A percentile compares a stretch with the other conserved stretches of the same genome.
Conservation (phyloP, 2,113 vertebrate genomes). For the Silurus asotus region DNA sequence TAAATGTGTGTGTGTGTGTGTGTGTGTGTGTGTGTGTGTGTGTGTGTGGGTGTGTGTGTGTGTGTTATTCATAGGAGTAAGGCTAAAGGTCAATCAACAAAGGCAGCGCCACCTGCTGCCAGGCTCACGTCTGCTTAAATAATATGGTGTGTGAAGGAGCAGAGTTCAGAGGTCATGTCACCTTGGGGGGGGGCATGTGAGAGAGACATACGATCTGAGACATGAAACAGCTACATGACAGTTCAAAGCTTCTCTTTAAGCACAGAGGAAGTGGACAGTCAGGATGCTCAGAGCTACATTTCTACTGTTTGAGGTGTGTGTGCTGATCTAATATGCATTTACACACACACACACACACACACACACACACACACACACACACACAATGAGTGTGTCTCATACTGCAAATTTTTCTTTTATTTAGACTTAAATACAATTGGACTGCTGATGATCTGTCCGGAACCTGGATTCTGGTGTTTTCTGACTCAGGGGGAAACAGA, state of each 20-base stretch:
- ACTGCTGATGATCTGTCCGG: background rate
- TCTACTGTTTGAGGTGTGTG: background rate
- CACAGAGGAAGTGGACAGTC: slow-evolving; percentile 3
- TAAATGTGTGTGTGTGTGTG: background rate
- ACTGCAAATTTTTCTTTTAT: background rate
- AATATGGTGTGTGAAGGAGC: slow-evolving; percentile 57
- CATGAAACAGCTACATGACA: slow-evolving; percentile 38
- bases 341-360: too few species aligned
- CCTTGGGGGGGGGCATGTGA: slow-evolving; percentile 47
- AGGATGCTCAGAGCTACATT: background rate
- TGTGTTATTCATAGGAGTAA: slow-evolving; percentile 55
- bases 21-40: background rate
- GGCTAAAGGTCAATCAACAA: slow-evolving; percentile 52
- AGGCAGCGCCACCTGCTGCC: slow-evolving; percentile 61
- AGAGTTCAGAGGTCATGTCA: slow-evolving; percentile 43
- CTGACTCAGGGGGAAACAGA: background rate
- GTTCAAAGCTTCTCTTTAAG: slow-evolving; percentile 48
- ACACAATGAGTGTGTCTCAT: background rate
- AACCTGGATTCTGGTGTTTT: background rate
- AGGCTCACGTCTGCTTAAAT: slow-evolving; percentile 51
- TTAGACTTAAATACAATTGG: background rate
- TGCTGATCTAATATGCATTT: too few species aligned
- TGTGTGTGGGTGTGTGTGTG: background rate
- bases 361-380: too few species aligned
- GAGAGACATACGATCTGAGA: slow-evolving; percentile 46